phyloP scores from a whole-genome alignment of 2,113 vertebrate genomes.

The Bubo bubo region DNA sequence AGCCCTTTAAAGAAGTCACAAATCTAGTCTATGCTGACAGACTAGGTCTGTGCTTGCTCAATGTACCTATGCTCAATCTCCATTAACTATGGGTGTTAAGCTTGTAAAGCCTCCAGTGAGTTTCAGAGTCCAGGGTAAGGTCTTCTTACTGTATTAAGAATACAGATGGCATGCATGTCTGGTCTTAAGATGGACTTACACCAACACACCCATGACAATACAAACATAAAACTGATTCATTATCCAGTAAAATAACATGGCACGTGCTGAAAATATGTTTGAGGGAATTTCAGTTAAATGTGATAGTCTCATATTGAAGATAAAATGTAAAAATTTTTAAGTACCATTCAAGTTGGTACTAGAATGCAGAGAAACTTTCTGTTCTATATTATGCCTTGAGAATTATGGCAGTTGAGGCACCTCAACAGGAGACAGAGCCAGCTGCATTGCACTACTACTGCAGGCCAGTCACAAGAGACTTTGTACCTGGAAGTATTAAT shows the following conservation, averaged over 20 bases:
- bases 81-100: background rate
- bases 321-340: background rate
- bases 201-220: background rate
- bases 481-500: background rate
- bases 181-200: background rate
- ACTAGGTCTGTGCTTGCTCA: background rate
- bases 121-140: background rate
- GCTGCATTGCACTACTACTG: background rate
- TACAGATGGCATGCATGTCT: background rate
- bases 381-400: background rate
- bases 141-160: background rate
- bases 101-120: background rate
- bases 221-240: background rate
- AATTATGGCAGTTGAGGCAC: background rate
- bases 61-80: background rate
- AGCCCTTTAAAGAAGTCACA: background rate
- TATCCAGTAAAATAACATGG: background rate
- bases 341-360: background rate
- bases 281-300: background rate
- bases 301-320: background rate
- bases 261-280: background rate
- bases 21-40: background rate
- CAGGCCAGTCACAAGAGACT: background rate
- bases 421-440: background rate
- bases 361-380: background rate